Percentiles rank a stretch among this genome's conserved stretches.
phyloP scores from a whole-genome alignment of 2,888 invertebrate species.

The Tenthredo mesomela region DNA sequence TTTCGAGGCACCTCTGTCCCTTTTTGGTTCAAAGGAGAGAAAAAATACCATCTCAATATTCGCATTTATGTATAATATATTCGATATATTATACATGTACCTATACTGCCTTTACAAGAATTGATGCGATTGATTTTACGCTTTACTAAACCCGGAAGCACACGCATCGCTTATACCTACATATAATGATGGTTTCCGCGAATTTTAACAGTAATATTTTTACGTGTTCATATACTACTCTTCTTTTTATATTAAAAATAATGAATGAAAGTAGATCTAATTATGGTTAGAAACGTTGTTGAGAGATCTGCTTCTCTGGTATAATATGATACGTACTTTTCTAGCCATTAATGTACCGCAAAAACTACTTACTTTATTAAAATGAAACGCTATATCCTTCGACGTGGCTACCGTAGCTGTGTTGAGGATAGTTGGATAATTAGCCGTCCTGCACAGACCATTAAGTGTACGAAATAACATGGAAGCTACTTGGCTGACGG shows the following conservation, averaged over 20 bases:
- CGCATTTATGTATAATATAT: neutral
- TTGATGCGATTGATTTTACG: neutral
- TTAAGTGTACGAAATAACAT: conserved; percentile 18
- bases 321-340: neutral
- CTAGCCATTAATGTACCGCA: neutral
- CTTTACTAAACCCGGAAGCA: neutral
- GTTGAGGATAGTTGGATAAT: conserved; percentile 19
- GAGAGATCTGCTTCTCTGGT: neutral
- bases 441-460: conserved; percentile 14
- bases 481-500: conserved; percentile 27
- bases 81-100: neutral
- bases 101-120: neutral
- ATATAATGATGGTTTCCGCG: neutral
- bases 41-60: neutral
- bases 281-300: neutral
- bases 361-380: neutral
- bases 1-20: neutral
- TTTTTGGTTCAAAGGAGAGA: neutral
- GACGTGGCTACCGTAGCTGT: neutral
- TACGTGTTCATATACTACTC: neutral
- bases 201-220: neutral
- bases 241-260: neutral
- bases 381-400: neutral
- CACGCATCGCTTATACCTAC: neutral
- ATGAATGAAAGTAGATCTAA: neutral